A percentile compares a stretch with the other conserved stretches of the same genome.
These are phyloP conservation scores for Onychomys arenicola DNA, from an alignment of 2,797 vertebrate genomes.

Conservation along the genomic window DNA sequence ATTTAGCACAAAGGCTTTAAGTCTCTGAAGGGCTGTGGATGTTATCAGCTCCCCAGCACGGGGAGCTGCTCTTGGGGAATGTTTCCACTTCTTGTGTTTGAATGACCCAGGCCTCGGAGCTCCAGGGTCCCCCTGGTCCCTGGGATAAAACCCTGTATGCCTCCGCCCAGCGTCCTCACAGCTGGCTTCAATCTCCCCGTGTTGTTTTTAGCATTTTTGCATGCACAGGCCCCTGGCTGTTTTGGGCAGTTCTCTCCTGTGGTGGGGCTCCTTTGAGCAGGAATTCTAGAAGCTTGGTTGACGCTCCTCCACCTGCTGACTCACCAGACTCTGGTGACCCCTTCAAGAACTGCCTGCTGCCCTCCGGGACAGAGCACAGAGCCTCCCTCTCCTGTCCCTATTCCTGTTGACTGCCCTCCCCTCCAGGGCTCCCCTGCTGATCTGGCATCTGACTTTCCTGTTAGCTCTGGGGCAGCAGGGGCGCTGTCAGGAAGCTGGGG, in stretches of 20 bases:
- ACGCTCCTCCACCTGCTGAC: neutral
- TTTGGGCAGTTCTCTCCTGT: neutral
- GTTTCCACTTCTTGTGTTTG: slow-evolving; percentile 7
- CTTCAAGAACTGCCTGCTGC: neutral
- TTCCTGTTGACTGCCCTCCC: neutral
- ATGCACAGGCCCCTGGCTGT: neutral
- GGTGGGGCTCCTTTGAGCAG: neutral
- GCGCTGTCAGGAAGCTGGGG: neutral
- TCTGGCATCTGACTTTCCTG: slow-evolving; percentile 42
- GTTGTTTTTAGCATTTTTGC: slow-evolving; percentile 62
- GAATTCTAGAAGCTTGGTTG: neutral
- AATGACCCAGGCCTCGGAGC: neutral
- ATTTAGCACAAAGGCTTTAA: neutral
- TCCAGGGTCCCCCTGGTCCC: neutral
- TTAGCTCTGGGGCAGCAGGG: neutral
- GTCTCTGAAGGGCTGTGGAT: neutral
- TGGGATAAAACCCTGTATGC: neutral
- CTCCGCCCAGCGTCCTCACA: neutral
- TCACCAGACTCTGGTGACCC: neutral
- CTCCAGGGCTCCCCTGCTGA: neutral
- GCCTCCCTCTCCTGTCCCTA: neutral
- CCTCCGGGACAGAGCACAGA: neutral
- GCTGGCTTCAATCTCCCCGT: slow-evolving; percentile 54
- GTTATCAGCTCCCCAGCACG: neutral
- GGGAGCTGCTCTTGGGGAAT: neutral